Evolutionary conservation across 1,140 invertebrate species (phyloP).

Genomic region (Apis mellifera): DNA sequence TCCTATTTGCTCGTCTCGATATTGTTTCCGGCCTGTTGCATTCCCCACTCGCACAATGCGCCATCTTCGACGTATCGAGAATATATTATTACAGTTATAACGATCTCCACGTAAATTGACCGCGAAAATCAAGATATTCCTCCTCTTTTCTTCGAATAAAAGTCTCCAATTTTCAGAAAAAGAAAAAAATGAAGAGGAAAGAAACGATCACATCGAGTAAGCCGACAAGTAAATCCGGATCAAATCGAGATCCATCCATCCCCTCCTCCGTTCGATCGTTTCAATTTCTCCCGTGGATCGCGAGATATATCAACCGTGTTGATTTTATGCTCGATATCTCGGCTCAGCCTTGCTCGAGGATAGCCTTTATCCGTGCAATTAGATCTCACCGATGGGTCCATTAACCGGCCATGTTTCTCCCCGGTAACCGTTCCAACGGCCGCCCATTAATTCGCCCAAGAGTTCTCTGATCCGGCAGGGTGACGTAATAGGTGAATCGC

Average conservation of each 20-base stretch:
- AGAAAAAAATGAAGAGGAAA: not conserved
- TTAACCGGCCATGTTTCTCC: slow-evolving; percentile 34
- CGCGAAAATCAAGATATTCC: too few relatives aligned
- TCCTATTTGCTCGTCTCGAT: slow-evolving; percentile 58
- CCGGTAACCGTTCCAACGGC: slow-evolving; percentile 3
- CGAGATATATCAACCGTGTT: not conserved
- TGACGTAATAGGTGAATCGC: slow-evolving; percentile 17
- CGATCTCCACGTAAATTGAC: too few relatives aligned
- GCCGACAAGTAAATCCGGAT: too few relatives aligned
- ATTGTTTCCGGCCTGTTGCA: slow-evolving; percentile 66
- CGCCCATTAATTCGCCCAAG: slow-evolving; percentile 11
- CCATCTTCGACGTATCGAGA: too few relatives aligned
- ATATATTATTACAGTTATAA: too few relatives aligned
- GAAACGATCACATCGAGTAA: not conserved
- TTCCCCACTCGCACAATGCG: slow-evolving; percentile 26
- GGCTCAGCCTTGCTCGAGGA: slow-evolving; percentile 2
- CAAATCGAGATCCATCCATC: not conserved
- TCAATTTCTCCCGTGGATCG: slow-evolving; percentile 14
- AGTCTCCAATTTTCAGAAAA: not conserved
- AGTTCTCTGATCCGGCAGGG: not conserved
- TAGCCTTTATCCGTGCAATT: slow-evolving; percentile 49
- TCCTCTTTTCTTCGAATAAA: too few relatives aligned
- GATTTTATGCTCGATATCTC: slow-evolving; percentile 32
- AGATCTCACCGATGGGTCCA: slow-evolving; percentile 43
- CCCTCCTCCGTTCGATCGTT: not conserved